Conservation (phyloP, 2,888 invertebrate genomes). For the Tolmerus cingulatus region DNA sequence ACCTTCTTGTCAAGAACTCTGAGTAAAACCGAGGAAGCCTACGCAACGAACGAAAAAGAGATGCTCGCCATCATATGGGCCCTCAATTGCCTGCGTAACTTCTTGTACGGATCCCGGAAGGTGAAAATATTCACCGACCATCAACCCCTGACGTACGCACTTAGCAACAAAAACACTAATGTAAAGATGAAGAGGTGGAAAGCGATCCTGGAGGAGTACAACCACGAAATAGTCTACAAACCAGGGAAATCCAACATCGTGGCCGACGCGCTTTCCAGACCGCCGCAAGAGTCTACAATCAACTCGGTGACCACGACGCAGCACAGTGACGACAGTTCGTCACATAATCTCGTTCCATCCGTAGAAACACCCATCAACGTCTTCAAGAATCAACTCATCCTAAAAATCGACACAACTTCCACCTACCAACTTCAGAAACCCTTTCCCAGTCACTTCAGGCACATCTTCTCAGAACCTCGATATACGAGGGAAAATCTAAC, state of each 20-base stretch:
- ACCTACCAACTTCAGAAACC: not conserved
- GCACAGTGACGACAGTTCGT: not conserved
- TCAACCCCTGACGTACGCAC: constrained; percentile 22
- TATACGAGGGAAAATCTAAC: not conserved
- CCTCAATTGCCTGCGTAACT: too few relatives aligned
- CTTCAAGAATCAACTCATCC: constrained; percentile 40
- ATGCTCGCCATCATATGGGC: too few relatives aligned
- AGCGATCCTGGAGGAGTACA: constrained; percentile 46
- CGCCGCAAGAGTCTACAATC: not conserved
- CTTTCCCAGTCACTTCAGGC: not conserved
- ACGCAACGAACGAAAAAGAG: too few relatives aligned
- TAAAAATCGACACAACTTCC: not conserved
- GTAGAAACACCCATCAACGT: constrained; percentile 45
- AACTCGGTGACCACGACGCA: not conserved
- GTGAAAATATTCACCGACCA: constrained; percentile 15
- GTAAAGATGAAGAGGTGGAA: constrained; percentile 47
- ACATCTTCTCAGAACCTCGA: not conserved
- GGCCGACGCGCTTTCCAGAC: not conserved
- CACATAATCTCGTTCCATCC: not conserved
- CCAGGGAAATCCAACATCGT: constrained; percentile 39
- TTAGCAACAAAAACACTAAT: constrained; percentile 43
- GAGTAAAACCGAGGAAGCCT: not conserved
- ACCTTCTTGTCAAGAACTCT: constrained; percentile 1
- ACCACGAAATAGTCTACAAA: constrained; percentile 42
- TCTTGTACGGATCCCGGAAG: not conserved